Evolutionary conservation across 2,113 vertebrate genomes (phyloP), one percentile per base, ranked within the genome.

Genomic region (Etheostoma spectabile): DNA sequence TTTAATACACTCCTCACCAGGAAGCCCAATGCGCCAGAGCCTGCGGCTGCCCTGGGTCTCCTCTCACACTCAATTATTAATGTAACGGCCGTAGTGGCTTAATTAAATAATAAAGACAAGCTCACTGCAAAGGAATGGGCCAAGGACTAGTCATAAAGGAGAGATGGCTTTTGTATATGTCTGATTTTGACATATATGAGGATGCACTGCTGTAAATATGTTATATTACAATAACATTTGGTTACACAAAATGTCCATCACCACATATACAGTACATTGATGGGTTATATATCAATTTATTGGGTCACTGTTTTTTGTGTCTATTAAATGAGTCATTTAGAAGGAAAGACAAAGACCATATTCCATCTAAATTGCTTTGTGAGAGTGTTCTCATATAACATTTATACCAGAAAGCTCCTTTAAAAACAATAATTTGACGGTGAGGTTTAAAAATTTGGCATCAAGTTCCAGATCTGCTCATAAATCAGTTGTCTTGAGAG

Each of bases 51-150:
- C 88, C 92, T 48, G 90, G 92, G 93, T 94, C 94, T 94, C 94
- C 93, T 94, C 95, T 95, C 94, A 93, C 94, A 94, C 95, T 95
- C 93, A 95, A 95, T 95, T 95, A 95, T 95, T 95, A 95, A 95
- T 95, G 93, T 94, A 94, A 93, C 89, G 94, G 94, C 93, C 92
- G 83, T 90, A 93, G 90, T 91, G 92, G 92, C 92, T 95, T 95
- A 95, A 95, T 95, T 95, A 94, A 95, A 96, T 95, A 95, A 94
- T 95, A 95, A 95, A 95, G 94, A 93, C 92, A 87, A 92, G 89
- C 92, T 80, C 79, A 71, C 92, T 93, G 93, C 93, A 85, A 92
- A 94, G 95, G 93, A 95, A 94, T 92, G 93, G 92, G 84, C 91
- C 93, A 93, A 93, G 90, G 91, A 94, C 87, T 45, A 82, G 90